Evolutionary conservation across 2,113 vertebrate genomes (phyloP).

Genomic region (Engystomops pustulosus): DNA sequence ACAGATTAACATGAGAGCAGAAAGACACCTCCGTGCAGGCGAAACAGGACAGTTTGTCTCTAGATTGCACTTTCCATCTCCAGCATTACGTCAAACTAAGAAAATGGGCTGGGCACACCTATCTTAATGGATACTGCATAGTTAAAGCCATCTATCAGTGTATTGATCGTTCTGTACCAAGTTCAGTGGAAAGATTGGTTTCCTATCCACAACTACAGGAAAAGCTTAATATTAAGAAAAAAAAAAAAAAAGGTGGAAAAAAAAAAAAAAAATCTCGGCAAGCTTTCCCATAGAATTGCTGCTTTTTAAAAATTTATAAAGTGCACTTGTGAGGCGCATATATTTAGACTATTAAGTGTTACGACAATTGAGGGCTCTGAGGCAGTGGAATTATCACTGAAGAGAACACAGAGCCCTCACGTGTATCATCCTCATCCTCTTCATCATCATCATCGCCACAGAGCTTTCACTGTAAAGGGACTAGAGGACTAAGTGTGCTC

Average conservation of each 20-base stretch:
- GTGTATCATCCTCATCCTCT: conserved; percentile 1
- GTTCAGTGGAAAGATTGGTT: conserved; percentile 45
- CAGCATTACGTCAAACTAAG: conserved; percentile 48
- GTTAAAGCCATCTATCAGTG: conserved; percentile 43
- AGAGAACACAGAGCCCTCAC: background rate
- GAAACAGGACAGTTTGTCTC: conserved; percentile 26
- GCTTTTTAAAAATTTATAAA: conserved; percentile 35
- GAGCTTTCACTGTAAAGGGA: conserved; percentile 28
- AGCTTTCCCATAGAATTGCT: conserved; percentile 19
- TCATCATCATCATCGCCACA: conserved; percentile 6
- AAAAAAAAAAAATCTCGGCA: background rate
- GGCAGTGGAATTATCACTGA: background rate
- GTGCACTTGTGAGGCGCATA: conserved; percentile 5
- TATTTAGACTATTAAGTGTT: conserved; percentile 34
- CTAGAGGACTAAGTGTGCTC: conserved; percentile 33
- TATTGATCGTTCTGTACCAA: conserved; percentile 49
- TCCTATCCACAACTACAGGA: conserved; percentile 39
- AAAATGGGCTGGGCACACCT: conserved; percentile 44
- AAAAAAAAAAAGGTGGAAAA: background rate
- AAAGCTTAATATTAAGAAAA: conserved; percentile 20
- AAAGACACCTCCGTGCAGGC: conserved; percentile 15
- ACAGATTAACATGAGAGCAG: conserved; percentile 35
- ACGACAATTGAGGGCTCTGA: background rate
- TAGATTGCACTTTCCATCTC: conserved; percentile 46
- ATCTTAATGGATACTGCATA: conserved; percentile 37